phyloP scores from a whole-genome alignment of 2,113 vertebrate genomes.

The Hoplias malabaricus region DNA sequence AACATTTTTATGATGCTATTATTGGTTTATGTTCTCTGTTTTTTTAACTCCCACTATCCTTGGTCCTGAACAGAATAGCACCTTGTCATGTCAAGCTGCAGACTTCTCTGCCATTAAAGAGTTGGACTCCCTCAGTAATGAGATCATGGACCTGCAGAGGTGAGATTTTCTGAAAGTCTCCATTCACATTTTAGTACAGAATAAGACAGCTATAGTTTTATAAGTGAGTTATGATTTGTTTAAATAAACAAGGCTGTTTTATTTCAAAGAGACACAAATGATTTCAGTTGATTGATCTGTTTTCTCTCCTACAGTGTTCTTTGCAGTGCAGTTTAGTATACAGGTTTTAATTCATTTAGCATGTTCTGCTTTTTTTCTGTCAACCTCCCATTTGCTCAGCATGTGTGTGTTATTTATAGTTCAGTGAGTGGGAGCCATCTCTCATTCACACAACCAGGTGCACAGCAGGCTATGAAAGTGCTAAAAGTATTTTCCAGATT shows the following conservation, averaged over 20 bases:
- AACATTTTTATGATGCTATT: too few species aligned
- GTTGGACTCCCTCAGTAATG: slow-evolving; percentile 94
- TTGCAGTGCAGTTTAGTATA: not conserved
- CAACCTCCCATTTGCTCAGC: not conserved
- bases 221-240: too few species aligned
- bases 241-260: too few species aligned
- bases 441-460: slow-evolving; percentile 2
- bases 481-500: not conserved
- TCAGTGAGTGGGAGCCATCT: not conserved
- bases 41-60: not conserved
- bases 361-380: not conserved
- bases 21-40: not conserved
- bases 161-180: slow-evolving; percentile 60
- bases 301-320: not conserved
- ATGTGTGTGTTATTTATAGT: not conserved
- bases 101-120: slow-evolving; percentile 99
- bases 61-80: slow-evolving; percentile 69
- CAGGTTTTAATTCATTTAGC: not conserved
- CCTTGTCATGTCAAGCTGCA: slow-evolving; percentile 78
- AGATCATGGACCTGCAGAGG: slow-evolving; percentile 96
- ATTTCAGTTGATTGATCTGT: not conserved
- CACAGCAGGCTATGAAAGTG: slow-evolving; percentile 6
- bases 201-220: too few species aligned
- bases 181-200: not conserved
- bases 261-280: too few species aligned